Percentiles rank a stretch among this genome's conserved stretches.
Conservation (phyloP, 2,113 vertebrate genomes). For the Formicarius rufipectus region DNA sequence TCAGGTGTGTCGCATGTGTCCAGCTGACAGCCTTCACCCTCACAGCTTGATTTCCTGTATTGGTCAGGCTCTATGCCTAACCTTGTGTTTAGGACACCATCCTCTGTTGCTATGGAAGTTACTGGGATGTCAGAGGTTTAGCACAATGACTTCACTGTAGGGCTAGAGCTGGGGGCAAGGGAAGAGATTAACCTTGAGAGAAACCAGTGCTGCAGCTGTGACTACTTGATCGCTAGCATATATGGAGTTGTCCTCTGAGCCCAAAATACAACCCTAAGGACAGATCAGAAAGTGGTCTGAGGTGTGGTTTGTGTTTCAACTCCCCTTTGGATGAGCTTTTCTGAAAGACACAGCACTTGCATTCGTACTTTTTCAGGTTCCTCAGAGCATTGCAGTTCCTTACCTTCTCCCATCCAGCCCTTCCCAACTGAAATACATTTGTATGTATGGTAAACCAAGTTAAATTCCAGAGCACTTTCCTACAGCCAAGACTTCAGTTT, state of each 20-base stretch:
- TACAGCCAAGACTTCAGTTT: neutral
- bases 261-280: neutral
- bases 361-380: neutral
- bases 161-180: neutral
- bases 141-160: conserved; percentile 1
- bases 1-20: neutral
- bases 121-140: neutral
- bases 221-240: neutral
- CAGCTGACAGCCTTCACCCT: neutral
- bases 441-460: neutral
- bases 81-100: conserved; percentile 57
- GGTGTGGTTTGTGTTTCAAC: neutral
- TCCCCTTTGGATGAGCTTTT: neutral
- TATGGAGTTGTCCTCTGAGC: neutral
- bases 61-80: conserved; percentile 13
- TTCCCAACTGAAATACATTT: neutral
- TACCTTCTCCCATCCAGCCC: neutral
- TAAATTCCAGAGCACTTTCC: neutral
- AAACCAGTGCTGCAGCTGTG: neutral
- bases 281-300: neutral
- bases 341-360: neutral
- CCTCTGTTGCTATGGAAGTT: conserved; percentile 62
- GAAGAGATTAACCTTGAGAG: conserved; percentile 14
- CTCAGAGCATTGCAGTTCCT: neutral
- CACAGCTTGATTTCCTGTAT: neutral